Conservation (phyloP, 2,797 vertebrate species). For the Smutsia temminckii region DNA sequence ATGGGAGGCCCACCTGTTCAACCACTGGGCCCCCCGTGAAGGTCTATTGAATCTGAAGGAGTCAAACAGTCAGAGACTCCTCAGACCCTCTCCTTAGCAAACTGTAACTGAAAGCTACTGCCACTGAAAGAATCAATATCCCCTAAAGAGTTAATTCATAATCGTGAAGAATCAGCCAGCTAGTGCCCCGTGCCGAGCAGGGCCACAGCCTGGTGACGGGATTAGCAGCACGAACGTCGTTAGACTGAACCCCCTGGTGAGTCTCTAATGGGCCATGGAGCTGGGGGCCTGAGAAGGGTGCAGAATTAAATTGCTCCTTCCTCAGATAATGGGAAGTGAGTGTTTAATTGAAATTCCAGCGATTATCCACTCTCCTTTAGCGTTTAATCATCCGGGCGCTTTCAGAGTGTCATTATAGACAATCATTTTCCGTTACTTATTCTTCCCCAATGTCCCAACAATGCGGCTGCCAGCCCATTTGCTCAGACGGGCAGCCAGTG, state of each 20-base stretch:
- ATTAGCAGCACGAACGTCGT: accelerated
- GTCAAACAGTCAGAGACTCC: not conserved
- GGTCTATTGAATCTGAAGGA: accelerated
- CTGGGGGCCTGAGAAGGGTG: not conserved
- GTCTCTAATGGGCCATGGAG: not conserved
- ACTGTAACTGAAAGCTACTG: accelerated
- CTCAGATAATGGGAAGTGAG: not conserved
- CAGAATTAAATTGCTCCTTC: not conserved
- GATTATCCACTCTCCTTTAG: not conserved
- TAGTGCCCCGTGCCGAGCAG: too few relatives aligned
- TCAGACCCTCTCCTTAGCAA: not conserved
- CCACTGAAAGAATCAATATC: not conserved
- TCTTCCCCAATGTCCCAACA: not conserved
- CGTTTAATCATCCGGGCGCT: not conserved
- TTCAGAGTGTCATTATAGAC: not conserved
- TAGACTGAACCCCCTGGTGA: accelerated
- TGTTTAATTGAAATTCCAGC: not conserved
- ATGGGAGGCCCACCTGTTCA: accelerated
- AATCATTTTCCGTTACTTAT: not conserved
- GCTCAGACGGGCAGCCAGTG: not conserved
- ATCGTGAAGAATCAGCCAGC: not conserved
- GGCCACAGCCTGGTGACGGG: not conserved
- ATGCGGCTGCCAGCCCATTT: not conserved
- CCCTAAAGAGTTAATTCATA: not conserved
- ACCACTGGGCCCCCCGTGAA: too few relatives aligned